Base-by-base conservation (phyloP, 2,888 invertebrate genomes). In the Cerastis rubricosa region DNA sequence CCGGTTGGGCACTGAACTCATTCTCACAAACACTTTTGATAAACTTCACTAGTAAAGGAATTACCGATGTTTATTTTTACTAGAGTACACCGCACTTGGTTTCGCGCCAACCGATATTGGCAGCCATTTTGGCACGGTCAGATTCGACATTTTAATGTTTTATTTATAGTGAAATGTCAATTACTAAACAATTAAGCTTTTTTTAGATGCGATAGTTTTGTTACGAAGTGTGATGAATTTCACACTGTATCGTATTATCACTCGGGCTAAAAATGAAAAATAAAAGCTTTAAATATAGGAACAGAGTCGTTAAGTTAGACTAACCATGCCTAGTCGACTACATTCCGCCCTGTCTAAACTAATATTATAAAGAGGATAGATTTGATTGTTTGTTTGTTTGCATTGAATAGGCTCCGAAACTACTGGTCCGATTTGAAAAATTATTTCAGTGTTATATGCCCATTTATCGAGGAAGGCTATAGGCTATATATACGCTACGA, bases 1-100 rank as follows among this genome's bases (percentile, higher is more conserved):
- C 49, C 94, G 90, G 82, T 94, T 95, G 72, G 91, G 90, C 35
- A 93, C 90, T 3, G 93, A 90, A 85, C 92, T 94, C 96, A 96
- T 96, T 81, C 59, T 90, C 68, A 85, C 76, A 40, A 88, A 72
- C 77, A 76, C 80, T 43, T 74, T 70, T 63, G 54, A 73, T 64
- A 35, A 77, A 76, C 64, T 81, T 64, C 84, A 76, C 88, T 80
- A 59, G 74, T 75, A 82, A 75, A 75, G 81, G 81, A 81, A 78
- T 80, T 84, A 49, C 51, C 47, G 54, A 45, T 51, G 77, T 74
- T 84, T 89, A 87, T 88, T 89, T 88, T 84, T 84, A 87, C 69
- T 74, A 67, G 76, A 66, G 77, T 43, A 76, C 78, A 71, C 71
- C 79, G 79, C 73, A 63, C 74, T 88, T 91, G 91, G 91, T 83